These are phyloP conservation scores for Panagrolaimus sp. DNA, from an alignment of 1,140 invertebrate genomes.

Conservation along the genomic window DNA sequence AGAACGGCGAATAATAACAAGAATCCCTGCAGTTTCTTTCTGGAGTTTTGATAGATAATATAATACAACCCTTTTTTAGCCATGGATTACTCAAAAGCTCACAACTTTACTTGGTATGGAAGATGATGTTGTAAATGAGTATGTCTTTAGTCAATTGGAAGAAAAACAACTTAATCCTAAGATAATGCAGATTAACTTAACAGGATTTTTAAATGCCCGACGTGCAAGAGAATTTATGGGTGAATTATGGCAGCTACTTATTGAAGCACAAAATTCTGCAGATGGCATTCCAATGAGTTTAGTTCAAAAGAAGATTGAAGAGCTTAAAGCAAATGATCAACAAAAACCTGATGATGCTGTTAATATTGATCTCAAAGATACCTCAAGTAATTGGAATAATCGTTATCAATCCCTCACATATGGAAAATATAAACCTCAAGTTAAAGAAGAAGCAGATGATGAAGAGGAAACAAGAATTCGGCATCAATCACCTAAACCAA, in stretches of 20 bases:
- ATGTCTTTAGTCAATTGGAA: conserved; percentile 96
- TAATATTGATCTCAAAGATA: conserved; percentile 6
- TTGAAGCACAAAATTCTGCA: conserved; percentile 69
- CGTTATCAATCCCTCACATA: conserved; percentile 47
- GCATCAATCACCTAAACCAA: too few relatives aligned
- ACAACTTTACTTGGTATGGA: conserved; percentile 90
- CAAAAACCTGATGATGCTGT: conserved; percentile 11
- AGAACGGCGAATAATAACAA: too few relatives aligned
- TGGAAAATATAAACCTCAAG: conserved; percentile 24
- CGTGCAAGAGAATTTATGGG: conserved; percentile 94
- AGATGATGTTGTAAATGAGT: conserved; percentile 95
- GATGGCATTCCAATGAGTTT: conserved; percentile 36
- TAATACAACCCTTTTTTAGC: conserved; percentile 58
- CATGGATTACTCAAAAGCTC: conserved; percentile 94
- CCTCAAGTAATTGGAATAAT: conserved; percentile 4
- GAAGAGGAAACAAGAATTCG: not conserved
- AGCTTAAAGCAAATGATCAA: conserved; percentile 22
- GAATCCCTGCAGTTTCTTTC: too few relatives aligned
- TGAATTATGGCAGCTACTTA: conserved; percentile 86
- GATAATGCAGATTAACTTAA: conserved; percentile 96
- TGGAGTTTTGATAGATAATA: too few relatives aligned
- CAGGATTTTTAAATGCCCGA: conserved; percentile 94
- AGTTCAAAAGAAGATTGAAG: conserved; percentile 40
- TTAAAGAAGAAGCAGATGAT: conserved; percentile 32
- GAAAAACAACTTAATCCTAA: conserved; percentile 78